Evolutionary conservation across 2,113 vertebrate genomes (phyloP), one percentile per base, ranked within the genome.

Genomic region (Amblyornis subalaris): DNA sequence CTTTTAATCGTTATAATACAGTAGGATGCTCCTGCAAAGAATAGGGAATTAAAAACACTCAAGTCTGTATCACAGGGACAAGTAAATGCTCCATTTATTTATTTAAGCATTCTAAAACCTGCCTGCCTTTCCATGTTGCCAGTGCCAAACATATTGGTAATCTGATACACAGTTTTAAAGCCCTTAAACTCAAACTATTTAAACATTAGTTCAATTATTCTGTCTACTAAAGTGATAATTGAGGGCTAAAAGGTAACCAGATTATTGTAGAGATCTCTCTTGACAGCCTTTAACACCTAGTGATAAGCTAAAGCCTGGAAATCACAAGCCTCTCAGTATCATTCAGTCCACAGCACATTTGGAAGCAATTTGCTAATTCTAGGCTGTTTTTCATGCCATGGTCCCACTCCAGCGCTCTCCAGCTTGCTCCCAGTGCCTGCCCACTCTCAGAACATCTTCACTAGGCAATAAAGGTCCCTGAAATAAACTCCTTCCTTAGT

Each of bases 161-260:
- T 47, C 57, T 79, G 77, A 89, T 79, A 47, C 17, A 36, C 29
- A 18, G 9, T 72, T 95, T 71, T 55, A 92, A 87, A 92, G 58
- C 53, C 35, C 16, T 84, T 87, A 21, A 25, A 22, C 17, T 86
- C 54, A 54, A 77, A 84, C 48, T 78, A 18, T 57, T 86, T 55
- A 81, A 93, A 72, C 33, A 60, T 67, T 57, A 85, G n/a, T 82
- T 74, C 54, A 72, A 57, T 85, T 79, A 70, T 55, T 84, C 85
- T 83, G 40, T 55, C 79, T 88, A 23, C 48, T 51, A 7, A 92
- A 85, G 66, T 42, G 31, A 78, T 95, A 89, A 93, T 54, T 80
- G 76, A 42, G 35, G 35, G 62, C 62, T 95, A 65, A 91, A 91
- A 92, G 62, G 58, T 70, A 95, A 94, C 70, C 33, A 85, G 74